Base-by-base conservation (phyloP, 92 coral and sea anemone species). In the Zoanthus sociatus region DNA sequence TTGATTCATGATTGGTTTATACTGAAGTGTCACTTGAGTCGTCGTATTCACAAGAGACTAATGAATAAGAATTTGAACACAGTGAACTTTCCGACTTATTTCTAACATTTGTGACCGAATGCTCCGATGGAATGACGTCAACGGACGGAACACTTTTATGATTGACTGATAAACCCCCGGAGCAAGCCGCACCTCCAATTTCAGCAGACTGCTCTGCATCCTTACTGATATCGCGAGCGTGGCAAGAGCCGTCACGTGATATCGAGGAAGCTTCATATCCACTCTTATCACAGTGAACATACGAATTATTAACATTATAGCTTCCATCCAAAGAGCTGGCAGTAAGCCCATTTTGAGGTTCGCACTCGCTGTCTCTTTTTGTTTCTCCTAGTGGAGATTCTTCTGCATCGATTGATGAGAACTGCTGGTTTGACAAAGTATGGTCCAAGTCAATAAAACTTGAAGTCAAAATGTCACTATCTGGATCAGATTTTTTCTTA, bases 11-110 rank as follows among this genome's bases (percentile, higher is more conserved):
- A 20, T 67, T 67, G 72, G 16, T 51, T 60, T 84, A 90, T 16
- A 64, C 87, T 13, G 94, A 91, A 30, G 81, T 42, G 46, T 91
- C 94, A 78, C 94, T 88, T 14, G 94, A 88, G 83, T 88, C 94
- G 13, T 90, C 67, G 46, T 91, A 91, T 16, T 91, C 94, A 48
- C 92, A 84, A 3, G 89, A 91, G 3, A 91, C 94, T 48, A 91
- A 78, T n/a, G 91, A 83, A 54, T 48, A 33, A 13, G 48, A 9
- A 32, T 16, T n/a, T 48, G 64, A n/a, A 8, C 44, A 20, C 5
- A 26, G 46, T 2, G 14, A 18, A 51, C 47, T 53, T 31, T 21
- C 60, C 18, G 77, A 70, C 64, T 26, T 32, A 16, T 16, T 50
- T 70, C 68, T 70, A 18, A 31, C 32, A 4, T 53, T 58, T 72